Conservation (phyloP, 2,113 vertebrate genomes). For the Dasyornis broadbenti region DNA sequence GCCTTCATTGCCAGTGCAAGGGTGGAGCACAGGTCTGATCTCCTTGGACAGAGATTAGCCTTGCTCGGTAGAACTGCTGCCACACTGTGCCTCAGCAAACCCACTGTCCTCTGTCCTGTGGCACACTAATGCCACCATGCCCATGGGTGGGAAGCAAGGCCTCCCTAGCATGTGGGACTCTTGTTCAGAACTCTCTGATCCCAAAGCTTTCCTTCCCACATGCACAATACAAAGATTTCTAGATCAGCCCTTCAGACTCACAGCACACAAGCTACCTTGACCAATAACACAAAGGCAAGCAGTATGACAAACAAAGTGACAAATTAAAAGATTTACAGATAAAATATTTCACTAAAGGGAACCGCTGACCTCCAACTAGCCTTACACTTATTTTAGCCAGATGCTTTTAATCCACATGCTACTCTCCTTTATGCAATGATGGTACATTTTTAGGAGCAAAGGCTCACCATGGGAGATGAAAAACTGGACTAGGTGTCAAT, state of each 20-base stretch:
- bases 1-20: background rate
- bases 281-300: background rate
- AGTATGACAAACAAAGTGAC: background rate
- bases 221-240: background rate
- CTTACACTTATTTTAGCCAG: background rate
- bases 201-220: background rate
- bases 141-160: background rate
- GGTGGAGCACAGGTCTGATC: background rate
- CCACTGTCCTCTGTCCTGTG: fast-evolving
- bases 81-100: background rate
- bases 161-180: fast-evolving
- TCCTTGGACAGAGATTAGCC: background rate
- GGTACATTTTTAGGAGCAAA: background rate
- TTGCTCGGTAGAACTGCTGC: background rate
- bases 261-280: background rate
- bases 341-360: background rate
- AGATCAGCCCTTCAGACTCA: background rate
- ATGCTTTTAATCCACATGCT: background rate
- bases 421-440: background rate
- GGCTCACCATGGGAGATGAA: background rate
- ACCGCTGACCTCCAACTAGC: background rate
- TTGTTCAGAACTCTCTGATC: fast-evolving
- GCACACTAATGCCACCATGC: background rate
- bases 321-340: background rate
- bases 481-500: background rate